phyloP scores from a whole-genome alignment of 2,888 invertebrate species.

The Tipula lateralis region DNA sequence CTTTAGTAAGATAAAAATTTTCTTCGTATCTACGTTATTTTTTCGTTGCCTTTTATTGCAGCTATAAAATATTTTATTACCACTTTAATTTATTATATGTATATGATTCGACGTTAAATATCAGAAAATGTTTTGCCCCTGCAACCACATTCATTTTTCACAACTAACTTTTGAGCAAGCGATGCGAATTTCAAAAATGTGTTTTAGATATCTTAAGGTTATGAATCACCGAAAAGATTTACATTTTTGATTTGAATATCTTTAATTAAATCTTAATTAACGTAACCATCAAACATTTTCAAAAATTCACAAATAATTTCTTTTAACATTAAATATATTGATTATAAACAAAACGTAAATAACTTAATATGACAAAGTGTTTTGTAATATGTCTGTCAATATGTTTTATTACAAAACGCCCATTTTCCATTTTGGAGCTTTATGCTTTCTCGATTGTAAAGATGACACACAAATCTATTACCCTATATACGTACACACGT shows the following conservation, averaged over 20 bases:
- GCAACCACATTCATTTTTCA: too few species aligned
- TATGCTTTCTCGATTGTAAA: background rate
- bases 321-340: background rate
- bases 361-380: background rate
- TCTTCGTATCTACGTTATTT: background rate
- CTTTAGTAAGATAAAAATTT: background rate
- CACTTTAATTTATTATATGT: background rate
- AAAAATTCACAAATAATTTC: background rate
- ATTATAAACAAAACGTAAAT: background rate
- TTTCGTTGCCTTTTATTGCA: background rate
- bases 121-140: background rate
- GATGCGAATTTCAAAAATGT: too few species aligned
- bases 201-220: too few species aligned
- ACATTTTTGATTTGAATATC: background rate
- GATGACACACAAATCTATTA: background rate
- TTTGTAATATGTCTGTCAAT: background rate
- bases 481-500: background rate
- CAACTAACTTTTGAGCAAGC: background rate
- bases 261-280: background rate
- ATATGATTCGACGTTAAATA: background rate
- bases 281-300: background rate
- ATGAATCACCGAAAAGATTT: too few species aligned
- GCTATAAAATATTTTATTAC: background rate
- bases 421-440: background rate
- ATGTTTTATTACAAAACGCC: background rate